phyloP scores from a whole-genome alignment of 2,797 vertebrate species.

The Scyliorhinus canicula region DNA sequence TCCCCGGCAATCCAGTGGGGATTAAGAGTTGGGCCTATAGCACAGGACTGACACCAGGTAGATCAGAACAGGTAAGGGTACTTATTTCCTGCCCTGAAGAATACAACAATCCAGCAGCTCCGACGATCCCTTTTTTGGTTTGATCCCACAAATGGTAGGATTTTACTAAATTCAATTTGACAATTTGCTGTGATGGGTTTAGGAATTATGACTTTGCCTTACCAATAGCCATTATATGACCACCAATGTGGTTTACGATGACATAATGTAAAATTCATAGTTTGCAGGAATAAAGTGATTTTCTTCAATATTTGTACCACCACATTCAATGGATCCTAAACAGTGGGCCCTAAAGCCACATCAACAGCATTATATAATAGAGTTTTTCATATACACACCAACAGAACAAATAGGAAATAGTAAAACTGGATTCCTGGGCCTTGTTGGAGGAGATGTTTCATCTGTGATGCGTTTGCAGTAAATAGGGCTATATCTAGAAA shows the following conservation, averaged over 20 bases:
- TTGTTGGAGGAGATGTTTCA: constrained; percentile 47
- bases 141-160: background rate
- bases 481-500: constrained; percentile 42
- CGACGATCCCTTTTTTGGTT: background rate
- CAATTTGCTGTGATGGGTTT: background rate
- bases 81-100: background rate
- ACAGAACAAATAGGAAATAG: constrained; percentile 43
- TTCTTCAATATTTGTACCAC: background rate
- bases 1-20: background rate
- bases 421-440: constrained; percentile 41
- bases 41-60: background rate
- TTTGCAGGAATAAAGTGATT: background rate
- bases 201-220: background rate
- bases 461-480: constrained; percentile 46
- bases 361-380: background rate
- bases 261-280: background rate
- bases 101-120: background rate
- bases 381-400: constrained; percentile 40
- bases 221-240: background rate
- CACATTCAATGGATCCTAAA: background rate
- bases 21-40: background rate
- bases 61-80: background rate
- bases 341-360: background rate
- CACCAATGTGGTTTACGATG: background rate
- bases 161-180: background rate